Evolutionary conservation across 1,140 invertebrate species (phyloP).

Genomic region (Glomeris maerens): DNA sequence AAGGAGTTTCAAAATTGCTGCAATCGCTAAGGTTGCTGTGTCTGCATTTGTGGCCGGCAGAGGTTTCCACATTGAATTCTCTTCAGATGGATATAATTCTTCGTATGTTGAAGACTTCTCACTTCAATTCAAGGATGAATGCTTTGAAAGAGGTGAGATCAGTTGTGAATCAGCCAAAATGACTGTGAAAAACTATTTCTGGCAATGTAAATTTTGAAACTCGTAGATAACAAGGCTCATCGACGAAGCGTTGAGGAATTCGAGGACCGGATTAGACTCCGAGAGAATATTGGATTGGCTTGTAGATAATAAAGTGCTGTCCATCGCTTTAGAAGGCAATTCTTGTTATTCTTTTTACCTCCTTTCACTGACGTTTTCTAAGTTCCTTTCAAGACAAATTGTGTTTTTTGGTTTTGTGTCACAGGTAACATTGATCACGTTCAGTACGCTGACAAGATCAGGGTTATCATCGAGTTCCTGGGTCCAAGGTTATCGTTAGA

Average conservation of each 20-base stretch:
- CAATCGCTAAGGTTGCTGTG: conserved; percentile 36
- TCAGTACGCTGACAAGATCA: conserved; percentile 41
- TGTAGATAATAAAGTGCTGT: conserved; percentile 34
- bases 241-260: conserved; percentile 30
- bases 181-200: background rate
- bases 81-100: conserved; percentile 36
- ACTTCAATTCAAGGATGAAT: conserved; percentile 43
- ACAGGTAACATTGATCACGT: conserved; percentile 40
- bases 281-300: conserved; percentile 38
- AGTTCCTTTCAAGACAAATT: too few species aligned
- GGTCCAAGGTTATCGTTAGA: conserved; percentile 35
- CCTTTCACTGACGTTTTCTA: conserved; percentile 7
- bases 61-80: conserved; percentile 32
- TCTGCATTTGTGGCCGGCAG: conserved; percentile 33
- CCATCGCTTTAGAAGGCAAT: conserved; percentile 38
- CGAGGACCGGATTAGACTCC: conserved; percentile 28
- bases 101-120: conserved; percentile 38
- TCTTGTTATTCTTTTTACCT: conserved; percentile 3
- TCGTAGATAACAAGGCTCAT: conserved; percentile 32
- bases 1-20: conserved; percentile 35
- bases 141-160: conserved; percentile 36
- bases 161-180: background rate
- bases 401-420: conserved; percentile 13
- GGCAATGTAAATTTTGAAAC: too few species aligned
- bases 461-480: conserved; percentile 38